Base-by-base conservation (phyloP, 2,888 invertebrate species). In the Notocelia uddmanniana region DNA sequence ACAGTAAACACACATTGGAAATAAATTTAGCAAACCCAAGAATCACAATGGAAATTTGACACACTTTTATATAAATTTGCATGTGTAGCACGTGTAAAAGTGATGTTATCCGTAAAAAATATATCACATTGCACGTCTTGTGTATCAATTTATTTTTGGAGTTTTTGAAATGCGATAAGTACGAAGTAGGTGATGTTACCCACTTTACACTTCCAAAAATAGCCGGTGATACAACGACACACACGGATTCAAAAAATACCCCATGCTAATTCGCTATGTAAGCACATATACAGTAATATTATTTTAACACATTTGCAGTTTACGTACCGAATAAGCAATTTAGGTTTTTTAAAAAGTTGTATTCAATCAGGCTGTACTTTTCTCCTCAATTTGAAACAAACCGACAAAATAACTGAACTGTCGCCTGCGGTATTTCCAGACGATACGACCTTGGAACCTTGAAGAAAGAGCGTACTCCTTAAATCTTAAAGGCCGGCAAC, bases 51-150 rank as follows among this genome's bases (percentile, higher is more conserved):
- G 9, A 64, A 64, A 41, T 50, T 64, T 70, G 58, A 70, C 66
- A 71, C 59, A 54, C 71, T 71, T 66, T 55, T 66, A 41, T 60
- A 52, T 13, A 21, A 71, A 60, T 71, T 71, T 23, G 66, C 71
- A 71, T 54, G 59, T 45, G 41, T 5, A 41, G 58, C 59, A 37
- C 64, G 52, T 41, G 21, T 63, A 50, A 31, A 26, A 34, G 57
- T 48, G 64, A 69, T 64, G 57, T 59, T 66, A 66, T 71, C 64
- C 59, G 52, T 52, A 19, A 71, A 66, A 59, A 64, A 64, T 64
- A 64, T 37, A 37, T 37, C 54, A 11, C n/a, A 0, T 21, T 31
- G 15, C 52, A 34, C 37, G 50, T 50, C 15, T 48, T 63, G 63
- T 63, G 63, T 63, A 31, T 34, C 63, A 64, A 52, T 64, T 37